These are phyloP conservation scores for Ptychochromis oligacanthus DNA, from an alignment of 2,113 vertebrate species.

Conservation along the genomic window DNA sequence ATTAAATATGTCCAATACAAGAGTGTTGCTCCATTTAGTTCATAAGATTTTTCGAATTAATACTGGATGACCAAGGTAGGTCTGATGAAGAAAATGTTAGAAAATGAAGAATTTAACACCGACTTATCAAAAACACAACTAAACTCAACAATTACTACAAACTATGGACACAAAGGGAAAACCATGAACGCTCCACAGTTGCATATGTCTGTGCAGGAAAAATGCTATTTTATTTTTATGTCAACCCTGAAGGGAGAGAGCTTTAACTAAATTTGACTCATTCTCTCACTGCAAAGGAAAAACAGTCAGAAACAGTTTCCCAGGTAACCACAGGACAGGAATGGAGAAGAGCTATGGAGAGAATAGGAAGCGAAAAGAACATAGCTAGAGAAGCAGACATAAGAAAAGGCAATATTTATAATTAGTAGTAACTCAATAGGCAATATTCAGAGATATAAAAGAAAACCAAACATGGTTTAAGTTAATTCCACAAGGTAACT, in stretches of 20 bases:
- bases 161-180: not conserved
- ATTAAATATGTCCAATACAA: not conserved
- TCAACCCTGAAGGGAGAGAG: constrained; percentile 1
- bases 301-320: constrained; percentile 43
- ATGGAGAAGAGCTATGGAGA: not conserved
- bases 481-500: constrained; percentile 9
- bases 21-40: not conserved
- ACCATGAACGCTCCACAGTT: not conserved
- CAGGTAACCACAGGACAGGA: constrained; percentile 52
- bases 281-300: constrained; percentile 1
- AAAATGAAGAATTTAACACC: not conserved
- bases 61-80: not conserved
- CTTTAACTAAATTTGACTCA: constrained; percentile 10
- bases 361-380: constrained; percentile 22
- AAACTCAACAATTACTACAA: not conserved
- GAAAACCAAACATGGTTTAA: constrained; percentile 2
- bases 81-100: not conserved
- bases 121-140: not conserved
- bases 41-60: not conserved
- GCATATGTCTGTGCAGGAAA: not conserved
- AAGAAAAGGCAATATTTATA: constrained; percentile 2
- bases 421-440: not conserved
- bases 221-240: not conserved
- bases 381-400: constrained; percentile 18
- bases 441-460: not conserved